These are phyloP conservation scores for Gavialis gangeticus DNA, from an alignment of 2,113 vertebrate genomes.

Conservation along the genomic window DNA sequence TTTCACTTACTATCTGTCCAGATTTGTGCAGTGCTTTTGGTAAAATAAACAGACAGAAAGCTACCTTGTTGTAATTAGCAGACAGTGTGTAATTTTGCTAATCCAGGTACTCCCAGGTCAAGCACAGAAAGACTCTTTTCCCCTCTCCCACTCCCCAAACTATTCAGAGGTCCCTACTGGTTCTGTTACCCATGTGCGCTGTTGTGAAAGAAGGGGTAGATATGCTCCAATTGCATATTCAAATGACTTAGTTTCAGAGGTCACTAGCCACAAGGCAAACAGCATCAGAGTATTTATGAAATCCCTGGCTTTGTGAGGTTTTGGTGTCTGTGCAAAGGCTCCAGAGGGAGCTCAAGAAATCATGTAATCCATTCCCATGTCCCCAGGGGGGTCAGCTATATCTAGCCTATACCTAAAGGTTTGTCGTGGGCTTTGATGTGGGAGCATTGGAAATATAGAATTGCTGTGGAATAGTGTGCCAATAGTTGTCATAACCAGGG, in stretches of 20 bases:
- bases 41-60: too few relatives aligned
- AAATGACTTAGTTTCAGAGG: not conserved
- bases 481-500: too few relatives aligned
- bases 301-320: not conserved
- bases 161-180: not conserved
- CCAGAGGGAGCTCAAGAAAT: too few relatives aligned
- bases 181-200: accelerated
- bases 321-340: not conserved
- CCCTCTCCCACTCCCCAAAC: not conserved
- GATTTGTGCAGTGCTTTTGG: too few relatives aligned
- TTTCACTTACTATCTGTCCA: too few relatives aligned
- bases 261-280: accelerated
- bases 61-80: too few relatives aligned
- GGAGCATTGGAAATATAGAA: too few relatives aligned
- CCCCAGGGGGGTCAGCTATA: too few relatives aligned
- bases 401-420: too few relatives aligned
- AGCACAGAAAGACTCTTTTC: not conserved
- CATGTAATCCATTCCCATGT: too few relatives aligned
- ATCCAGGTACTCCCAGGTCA: not conserved
- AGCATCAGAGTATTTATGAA: not conserved
- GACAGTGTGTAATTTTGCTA: not conserved
- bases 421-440: too few relatives aligned
- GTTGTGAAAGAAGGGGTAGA: not conserved
- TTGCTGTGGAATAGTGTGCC: too few relatives aligned
- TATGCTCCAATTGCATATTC: accelerated